Conservation (phyloP, 2,797 vertebrate genomes). For the Phaenicophaeus curvirostris region DNA sequence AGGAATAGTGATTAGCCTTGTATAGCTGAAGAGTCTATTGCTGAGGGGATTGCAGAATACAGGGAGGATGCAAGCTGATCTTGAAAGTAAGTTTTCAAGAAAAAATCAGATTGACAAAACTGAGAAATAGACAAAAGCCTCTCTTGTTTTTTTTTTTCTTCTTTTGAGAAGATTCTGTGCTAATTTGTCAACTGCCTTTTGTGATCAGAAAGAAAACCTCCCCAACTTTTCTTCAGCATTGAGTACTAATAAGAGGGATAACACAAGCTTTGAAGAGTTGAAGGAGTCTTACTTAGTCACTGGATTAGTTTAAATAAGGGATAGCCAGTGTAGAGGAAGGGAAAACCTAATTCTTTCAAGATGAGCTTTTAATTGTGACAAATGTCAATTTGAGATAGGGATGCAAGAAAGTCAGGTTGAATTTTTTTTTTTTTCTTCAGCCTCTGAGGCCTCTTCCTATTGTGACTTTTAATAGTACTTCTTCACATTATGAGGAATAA, state of each 20-base stretch:
- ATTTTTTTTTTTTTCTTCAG: background rate
- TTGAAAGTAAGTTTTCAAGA: background rate
- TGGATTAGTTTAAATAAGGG: conserved; percentile 13
- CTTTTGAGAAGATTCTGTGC: background rate
- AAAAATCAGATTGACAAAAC: background rate
- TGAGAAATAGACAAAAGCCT: background rate
- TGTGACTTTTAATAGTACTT: background rate
- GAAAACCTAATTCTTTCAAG: conserved; percentile 13
- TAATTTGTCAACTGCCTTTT: conserved; percentile 25
- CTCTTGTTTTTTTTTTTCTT: background rate
- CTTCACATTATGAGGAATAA: background rate
- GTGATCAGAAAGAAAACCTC: background rate
- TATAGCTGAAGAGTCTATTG: background rate
- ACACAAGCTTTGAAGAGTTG: background rate
- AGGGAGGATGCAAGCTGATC: background rate
- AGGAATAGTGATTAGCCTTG: conserved; percentile 45
- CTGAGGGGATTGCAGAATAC: background rate
- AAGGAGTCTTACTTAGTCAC: background rate
- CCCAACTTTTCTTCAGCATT: background rate
- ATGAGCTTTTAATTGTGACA: background rate
- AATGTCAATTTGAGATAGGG: background rate
- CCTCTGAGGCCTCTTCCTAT: background rate
- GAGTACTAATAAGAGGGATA: background rate
- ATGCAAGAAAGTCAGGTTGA: background rate
- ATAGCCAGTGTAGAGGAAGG: background rate